Evolutionary conservation across 2,797 vertebrate genomes (phyloP).

Genomic region (Mormyrus proboscirostris): DNA sequence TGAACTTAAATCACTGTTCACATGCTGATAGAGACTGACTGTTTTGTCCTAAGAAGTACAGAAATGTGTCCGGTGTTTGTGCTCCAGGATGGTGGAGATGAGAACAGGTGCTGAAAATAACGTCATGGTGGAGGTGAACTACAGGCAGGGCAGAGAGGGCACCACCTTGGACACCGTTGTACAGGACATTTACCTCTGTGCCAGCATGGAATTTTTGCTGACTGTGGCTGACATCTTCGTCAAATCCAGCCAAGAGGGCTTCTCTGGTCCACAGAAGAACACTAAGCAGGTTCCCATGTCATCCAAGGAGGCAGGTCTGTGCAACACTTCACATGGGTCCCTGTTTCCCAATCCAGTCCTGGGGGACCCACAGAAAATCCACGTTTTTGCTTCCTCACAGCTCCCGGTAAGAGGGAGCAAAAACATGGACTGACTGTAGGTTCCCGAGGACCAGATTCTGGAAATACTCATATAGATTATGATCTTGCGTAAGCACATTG

Average conservation of each 20-base stretch:
- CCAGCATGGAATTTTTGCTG: constrained; percentile 92
- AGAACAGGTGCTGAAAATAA: constrained; percentile 78
- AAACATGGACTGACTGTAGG: not conserved
- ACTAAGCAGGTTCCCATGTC: constrained; percentile 54
- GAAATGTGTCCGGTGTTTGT: not conserved
- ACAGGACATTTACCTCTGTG: constrained; percentile 88
- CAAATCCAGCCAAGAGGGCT: constrained; percentile 75
- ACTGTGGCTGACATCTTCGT: constrained; percentile 87
- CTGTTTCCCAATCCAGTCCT: not conserved
- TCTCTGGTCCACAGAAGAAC: constrained; percentile 57
- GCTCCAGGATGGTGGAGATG: constrained; percentile 86
- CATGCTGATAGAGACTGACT: not conserved
- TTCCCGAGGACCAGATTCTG: not conserved
- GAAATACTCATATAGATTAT: not conserved
- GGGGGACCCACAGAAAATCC: not conserved
- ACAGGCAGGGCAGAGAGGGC: constrained; percentile 74
- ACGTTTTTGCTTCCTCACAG: not conserved
- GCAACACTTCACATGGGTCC: not conserved
- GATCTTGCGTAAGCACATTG: not conserved
- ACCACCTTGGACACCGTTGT: constrained; percentile 70
- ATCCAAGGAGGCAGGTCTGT: constrained; percentile 72
- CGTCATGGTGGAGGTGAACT: constrained; percentile 85
- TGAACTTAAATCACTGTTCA: not conserved
- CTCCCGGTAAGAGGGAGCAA: not conserved
- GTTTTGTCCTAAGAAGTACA: not conserved